Evolutionary conservation across 1,140 invertebrate genomes (phyloP).

Genomic region (Trialeurodes vaporariorum): DNA sequence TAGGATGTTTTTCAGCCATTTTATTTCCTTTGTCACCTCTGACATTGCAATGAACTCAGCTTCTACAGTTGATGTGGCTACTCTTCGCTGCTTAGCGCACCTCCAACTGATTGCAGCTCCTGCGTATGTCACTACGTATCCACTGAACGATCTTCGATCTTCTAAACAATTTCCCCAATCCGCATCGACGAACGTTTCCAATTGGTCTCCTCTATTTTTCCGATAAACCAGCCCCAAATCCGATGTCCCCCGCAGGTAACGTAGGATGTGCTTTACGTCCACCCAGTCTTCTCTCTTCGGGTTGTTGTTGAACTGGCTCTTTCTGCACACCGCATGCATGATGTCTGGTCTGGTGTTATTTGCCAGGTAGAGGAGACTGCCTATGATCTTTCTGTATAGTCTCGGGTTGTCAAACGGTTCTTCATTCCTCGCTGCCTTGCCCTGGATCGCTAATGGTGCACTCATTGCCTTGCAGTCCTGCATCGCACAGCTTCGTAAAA

Average conservation of each 20-base stretch:
- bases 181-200: neutral
- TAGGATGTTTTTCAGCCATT: neutral
- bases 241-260: neutral
- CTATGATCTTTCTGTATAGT: neutral
- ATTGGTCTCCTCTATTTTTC: neutral
- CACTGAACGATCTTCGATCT: neutral
- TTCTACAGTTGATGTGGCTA: neutral
- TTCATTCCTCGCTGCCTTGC: neutral
- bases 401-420: neutral
- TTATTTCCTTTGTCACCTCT: neutral
- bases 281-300: neutral
- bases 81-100: neutral
- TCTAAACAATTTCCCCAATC: neutral
- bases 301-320: neutral
- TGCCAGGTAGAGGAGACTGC: neutral
- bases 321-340: neutral
- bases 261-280: neutral
- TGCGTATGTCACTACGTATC: neutral
- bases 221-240: neutral
- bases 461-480: neutral
- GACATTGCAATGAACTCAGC: neutral
- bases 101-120: neutral
- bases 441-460: neutral
- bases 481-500: neutral
- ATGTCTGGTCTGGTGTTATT: neutral